These are phyloP conservation scores for Serilophus lunatus DNA, from an alignment of 2,113 vertebrate genomes.

Conservation along the genomic window DNA sequence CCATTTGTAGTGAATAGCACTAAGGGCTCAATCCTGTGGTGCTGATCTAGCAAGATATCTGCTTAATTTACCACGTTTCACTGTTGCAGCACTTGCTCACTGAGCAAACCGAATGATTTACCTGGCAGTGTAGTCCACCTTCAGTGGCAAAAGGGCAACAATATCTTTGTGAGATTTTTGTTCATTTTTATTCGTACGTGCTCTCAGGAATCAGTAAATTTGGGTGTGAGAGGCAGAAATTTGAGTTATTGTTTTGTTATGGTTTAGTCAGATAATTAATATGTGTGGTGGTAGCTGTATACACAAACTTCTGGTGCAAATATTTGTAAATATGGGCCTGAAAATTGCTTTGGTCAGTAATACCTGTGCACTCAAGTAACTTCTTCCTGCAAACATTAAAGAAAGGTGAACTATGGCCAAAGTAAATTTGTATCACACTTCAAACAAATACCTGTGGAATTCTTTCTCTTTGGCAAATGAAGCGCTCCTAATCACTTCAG, in stretches of 20 bases:
- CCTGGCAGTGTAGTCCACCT: neutral
- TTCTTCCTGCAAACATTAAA: neutral
- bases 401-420: neutral
- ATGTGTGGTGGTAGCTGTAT: neutral
- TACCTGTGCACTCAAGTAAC: neutral
- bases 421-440: slow-evolving; percentile 8
- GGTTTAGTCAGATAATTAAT: neutral
- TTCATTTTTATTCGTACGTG: neutral
- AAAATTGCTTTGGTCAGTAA: neutral
- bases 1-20: neutral
- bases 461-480: neutral
- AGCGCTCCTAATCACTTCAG: slow-evolving; percentile 15
- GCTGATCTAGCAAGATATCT: neutral
- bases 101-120: neutral
- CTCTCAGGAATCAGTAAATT: neutral
- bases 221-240: neutral
- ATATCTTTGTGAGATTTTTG: too few species aligned
- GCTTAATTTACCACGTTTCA: neutral
- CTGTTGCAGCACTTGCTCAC: neutral
- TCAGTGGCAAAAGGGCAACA: neutral
- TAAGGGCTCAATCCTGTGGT: neutral
- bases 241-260: neutral
- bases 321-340: neutral
- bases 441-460: slow-evolving; percentile 39
- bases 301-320: neutral